Conservation (phyloP, 2,797 vertebrate genomes). For the Paramormyrops hopkinsi region DNA sequence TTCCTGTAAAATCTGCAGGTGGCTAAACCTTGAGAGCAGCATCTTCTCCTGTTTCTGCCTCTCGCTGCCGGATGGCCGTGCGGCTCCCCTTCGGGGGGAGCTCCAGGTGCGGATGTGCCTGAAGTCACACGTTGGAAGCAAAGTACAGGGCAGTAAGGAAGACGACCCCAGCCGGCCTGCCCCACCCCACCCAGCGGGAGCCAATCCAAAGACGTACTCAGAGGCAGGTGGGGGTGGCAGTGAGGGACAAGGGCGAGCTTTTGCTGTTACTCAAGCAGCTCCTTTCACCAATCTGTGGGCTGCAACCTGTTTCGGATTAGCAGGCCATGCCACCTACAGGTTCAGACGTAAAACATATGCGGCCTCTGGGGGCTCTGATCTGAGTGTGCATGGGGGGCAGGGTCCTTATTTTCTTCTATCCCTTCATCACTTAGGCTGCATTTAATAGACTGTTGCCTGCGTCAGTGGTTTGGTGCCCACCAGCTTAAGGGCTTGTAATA, state of each 20-base stretch:
- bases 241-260: background rate
- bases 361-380: background rate
- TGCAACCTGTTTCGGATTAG: conserved; percentile 10
- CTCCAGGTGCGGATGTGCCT: too few species aligned
- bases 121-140: too few species aligned
- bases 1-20: background rate
- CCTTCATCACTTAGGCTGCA: background rate
- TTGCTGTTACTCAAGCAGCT: background rate
- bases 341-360: background rate
- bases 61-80: background rate
- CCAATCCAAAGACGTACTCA: background rate
- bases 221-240: background rate
- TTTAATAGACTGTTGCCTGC: background rate
- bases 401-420: background rate
- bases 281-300: background rate
- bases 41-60: background rate
- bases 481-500: background rate
- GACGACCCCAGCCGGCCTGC: background rate
- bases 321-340: background rate
- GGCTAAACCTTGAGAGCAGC: background rate
- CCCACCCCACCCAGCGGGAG: background rate
- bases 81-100: background rate
- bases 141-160: background rate
- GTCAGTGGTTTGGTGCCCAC: background rate
- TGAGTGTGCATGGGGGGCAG: background rate